These are phyloP conservation scores for Amaurobius ferox DNA, from an alignment of 2,888 invertebrate genomes.

Conservation along the genomic window DNA sequence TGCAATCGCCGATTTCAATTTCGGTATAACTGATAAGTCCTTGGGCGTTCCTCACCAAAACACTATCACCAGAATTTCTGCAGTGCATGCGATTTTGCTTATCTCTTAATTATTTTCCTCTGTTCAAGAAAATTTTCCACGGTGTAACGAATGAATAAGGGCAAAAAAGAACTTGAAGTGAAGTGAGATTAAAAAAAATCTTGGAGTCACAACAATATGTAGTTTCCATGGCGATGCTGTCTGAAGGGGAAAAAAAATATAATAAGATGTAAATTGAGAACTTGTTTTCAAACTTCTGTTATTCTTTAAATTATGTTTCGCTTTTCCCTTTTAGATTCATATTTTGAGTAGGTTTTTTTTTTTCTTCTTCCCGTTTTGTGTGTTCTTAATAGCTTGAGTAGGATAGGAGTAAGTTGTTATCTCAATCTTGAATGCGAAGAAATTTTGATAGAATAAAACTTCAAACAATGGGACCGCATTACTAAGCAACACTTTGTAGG, in stretches of 20 bases:
- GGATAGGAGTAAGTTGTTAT: not conserved
- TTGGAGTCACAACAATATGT: conserved; percentile 53
- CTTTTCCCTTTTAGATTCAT: conserved; percentile 12
- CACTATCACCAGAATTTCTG: conserved; percentile 45
- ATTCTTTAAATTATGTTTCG: conserved; percentile 65
- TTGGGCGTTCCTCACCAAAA: conserved; percentile 43
- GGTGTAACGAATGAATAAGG: conserved; percentile 19
- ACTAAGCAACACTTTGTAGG: no score
- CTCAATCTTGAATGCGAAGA: conserved; percentile 1
- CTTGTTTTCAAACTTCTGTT: conserved; percentile 49
- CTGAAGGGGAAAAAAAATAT: conserved; percentile 25
- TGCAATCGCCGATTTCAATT: conserved; percentile 57
- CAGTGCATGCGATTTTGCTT: conserved; percentile 44
- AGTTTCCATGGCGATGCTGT: conserved; percentile 47
- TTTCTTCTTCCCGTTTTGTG: not conserved
- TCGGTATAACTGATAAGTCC: conserved; percentile 57
- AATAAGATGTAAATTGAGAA: conserved; percentile 68
- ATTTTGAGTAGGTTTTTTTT: conserved; percentile 7
- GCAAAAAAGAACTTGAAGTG: conserved; percentile 25
- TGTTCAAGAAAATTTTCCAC: conserved; percentile 35
- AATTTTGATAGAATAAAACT: not conserved
- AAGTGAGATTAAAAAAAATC: conserved; percentile 26
- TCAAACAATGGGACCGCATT: not conserved
- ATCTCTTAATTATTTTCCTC: conserved; percentile 70
- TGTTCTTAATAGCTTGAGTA: not conserved